A percentile compares a stretch with the other conserved stretches of the same genome.
These are phyloP conservation scores for Mythimna loreyi DNA, from an alignment of 2,888 invertebrate genomes.

Conservation along the genomic window DNA sequence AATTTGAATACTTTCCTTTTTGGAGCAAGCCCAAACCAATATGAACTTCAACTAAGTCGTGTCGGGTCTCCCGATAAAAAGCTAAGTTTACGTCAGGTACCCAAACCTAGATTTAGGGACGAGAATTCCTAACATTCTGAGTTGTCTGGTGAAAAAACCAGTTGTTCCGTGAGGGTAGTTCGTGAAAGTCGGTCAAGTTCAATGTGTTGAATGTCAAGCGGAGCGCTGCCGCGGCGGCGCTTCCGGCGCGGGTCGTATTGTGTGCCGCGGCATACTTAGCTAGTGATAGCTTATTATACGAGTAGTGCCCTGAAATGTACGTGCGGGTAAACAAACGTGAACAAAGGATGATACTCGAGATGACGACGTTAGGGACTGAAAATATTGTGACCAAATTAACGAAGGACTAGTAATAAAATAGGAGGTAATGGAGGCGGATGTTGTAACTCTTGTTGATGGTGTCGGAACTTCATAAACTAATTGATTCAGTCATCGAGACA, in stretches of 20 bases:
- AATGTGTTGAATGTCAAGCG: slow-evolving; percentile 47
- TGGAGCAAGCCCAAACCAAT: not conserved
- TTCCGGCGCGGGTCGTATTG: slow-evolving; percentile 21
- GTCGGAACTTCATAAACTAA: not conserved
- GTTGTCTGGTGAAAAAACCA: not conserved
- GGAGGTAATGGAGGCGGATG: not conserved
- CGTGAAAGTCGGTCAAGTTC: slow-evolving; percentile 57
- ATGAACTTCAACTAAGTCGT: not conserved
- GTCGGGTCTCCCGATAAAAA: not conserved
- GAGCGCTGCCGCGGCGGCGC: not conserved
- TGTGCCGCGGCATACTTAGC: not conserved
- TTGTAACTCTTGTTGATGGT: too few species aligned
- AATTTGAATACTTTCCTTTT: slow-evolving; percentile 13
- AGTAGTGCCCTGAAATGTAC: not conserved
- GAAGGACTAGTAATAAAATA: not conserved
- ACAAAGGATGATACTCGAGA: not conserved
- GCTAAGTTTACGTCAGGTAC: not conserved
- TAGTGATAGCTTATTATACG: not conserved
- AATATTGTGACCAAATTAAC: not conserved
- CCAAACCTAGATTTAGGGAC: not conserved
- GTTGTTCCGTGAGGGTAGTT: slow-evolving; percentile 10
- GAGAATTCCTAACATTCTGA: not conserved
- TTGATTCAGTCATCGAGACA: not conserved
- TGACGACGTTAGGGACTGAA: too few species aligned
- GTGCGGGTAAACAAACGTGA: not conserved